Evolutionary conservation across 2,113 vertebrate genomes (phyloP), one percentile per base, ranked within the genome.

Genomic region (Merops nubicus): DNA sequence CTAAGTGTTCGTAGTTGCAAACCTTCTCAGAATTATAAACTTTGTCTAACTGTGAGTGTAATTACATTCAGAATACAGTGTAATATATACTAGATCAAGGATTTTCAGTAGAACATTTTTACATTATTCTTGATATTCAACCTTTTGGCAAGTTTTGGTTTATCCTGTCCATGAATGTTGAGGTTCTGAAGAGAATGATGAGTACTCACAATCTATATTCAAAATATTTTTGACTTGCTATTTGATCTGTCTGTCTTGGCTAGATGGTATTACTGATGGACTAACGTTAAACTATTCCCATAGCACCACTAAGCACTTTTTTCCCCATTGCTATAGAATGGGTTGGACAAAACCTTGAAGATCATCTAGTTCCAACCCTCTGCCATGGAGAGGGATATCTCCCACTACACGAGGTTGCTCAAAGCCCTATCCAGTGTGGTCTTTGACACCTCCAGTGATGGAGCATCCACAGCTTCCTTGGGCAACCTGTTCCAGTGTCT

Each of bases 321-420:
- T 31, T 22, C 0, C 8, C 45, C 40, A 2, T 0, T 7, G 31
- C 19, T 31, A 4, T 7, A 40, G 2, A n/a, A n/a, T n/a, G n/a
- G n/a, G n/a, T n/a, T n/a, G n/a, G n/a, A n/a, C n/a, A n/a, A n/a
- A n/a, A n/a, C n/a, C n/a, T n/a, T n/a, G n/a, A n/a, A n/a, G n/a
- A n/a, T n/a, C n/a, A n/a, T n/a, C n/a, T n/a, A n/a, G n/a, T n/a
- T n/a, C n/a, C n/a, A n/a, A n/a, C n/a, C n/a, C n/a, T n/a, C n/a
- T n/a, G n/a, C n/a, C n/a, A n/a, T n/a, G n/a, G n/a, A n/a, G n/a
- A n/a, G n/a, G n/a, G n/a, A n/a, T n/a, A n/a, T n/a, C n/a, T n/a
- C n/a, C n/a, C n/a, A n/a, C n/a, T n/a, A n/a, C n/a, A n/a, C n/a
- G n/a, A n/a, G n/a, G n/a, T n/a, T n/a, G n/a, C n/a, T n/a, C n/a